phyloP scores from a whole-genome alignment of 1,140 invertebrate genomes.

The Ceratosolen solmsi region DNA sequence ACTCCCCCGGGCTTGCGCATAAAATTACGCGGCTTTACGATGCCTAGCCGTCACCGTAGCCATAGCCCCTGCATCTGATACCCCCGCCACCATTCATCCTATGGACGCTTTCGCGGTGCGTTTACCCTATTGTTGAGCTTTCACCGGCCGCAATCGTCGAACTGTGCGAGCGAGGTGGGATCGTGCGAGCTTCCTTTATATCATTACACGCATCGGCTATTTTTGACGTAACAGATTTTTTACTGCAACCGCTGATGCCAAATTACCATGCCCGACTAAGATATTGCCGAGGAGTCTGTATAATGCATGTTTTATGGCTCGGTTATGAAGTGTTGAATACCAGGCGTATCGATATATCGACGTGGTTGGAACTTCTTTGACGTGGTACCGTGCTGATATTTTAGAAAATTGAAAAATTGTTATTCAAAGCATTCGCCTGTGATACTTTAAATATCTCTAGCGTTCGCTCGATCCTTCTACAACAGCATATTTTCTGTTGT shows the following conservation, averaged over 20 bases:
- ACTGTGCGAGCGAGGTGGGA: neutral
- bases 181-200: neutral
- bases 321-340: neutral
- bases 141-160: neutral
- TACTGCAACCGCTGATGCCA: neutral
- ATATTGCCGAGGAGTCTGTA: neutral
- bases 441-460: neutral
- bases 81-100: neutral
- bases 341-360: neutral
- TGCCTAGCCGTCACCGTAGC: conserved; percentile 45
- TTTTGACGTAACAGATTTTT: neutral
- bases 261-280: neutral
- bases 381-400: neutral
- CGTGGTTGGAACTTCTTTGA: neutral
- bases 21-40: conserved; percentile 65
- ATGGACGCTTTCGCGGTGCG: conserved; percentile 12
- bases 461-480: too few relatives aligned
- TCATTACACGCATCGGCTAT: conserved; percentile 12
- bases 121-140: conserved; percentile 21
- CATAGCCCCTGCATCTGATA: neutral
- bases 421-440: neutral
- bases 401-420: neutral
- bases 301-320: neutral
- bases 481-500: neutral
- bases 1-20: conserved; percentile 46